Conservation (phyloP, 2,888 invertebrate species). For the Pseudanteris insignis region DNA sequence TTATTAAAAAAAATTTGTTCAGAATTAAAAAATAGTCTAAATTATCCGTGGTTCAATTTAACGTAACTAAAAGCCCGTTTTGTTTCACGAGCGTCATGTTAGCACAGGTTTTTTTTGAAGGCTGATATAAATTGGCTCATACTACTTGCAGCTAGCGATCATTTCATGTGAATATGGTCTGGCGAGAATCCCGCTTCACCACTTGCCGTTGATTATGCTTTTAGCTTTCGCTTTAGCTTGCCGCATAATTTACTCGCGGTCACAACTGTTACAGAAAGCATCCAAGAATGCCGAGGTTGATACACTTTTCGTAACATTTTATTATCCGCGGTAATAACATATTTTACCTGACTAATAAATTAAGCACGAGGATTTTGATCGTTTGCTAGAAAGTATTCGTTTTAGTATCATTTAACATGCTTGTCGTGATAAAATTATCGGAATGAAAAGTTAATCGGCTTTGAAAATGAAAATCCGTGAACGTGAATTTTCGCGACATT, state of each 20-base stretch:
- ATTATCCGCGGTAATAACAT: slow-evolving; percentile 5
- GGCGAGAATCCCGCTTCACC: slow-evolving; percentile 26
- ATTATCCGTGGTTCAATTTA: not conserved
- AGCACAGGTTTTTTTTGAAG: not conserved
- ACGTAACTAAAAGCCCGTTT: slow-evolving; percentile 1
- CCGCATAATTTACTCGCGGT: slow-evolving; percentile 39
- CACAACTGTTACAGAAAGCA: slow-evolving; percentile 36
- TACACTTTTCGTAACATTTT: slow-evolving; percentile 15
- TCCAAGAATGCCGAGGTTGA: slow-evolving; percentile 19
- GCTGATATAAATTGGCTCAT: slow-evolving; percentile 40
- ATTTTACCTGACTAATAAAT: slow-evolving; percentile 1
- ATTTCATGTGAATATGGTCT: slow-evolving; percentile 28
- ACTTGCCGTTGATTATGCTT: slow-evolving; percentile 40
- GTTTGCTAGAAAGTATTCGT: too few species aligned
- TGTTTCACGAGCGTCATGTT: not conserved
- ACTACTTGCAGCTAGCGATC: slow-evolving; percentile 29
- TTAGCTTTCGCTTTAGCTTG: slow-evolving; percentile 29
- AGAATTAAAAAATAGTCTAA: not conserved
- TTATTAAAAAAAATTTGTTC: not conserved
- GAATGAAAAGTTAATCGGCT: too few species aligned
- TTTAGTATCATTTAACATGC: too few species aligned
- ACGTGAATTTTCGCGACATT: too few species aligned
- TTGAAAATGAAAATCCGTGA: too few species aligned
- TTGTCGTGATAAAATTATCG: too few species aligned
- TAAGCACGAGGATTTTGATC: not conserved